Conservation (phyloP, 2,113 vertebrate species). For the Pomatostomus ruficeps region DNA sequence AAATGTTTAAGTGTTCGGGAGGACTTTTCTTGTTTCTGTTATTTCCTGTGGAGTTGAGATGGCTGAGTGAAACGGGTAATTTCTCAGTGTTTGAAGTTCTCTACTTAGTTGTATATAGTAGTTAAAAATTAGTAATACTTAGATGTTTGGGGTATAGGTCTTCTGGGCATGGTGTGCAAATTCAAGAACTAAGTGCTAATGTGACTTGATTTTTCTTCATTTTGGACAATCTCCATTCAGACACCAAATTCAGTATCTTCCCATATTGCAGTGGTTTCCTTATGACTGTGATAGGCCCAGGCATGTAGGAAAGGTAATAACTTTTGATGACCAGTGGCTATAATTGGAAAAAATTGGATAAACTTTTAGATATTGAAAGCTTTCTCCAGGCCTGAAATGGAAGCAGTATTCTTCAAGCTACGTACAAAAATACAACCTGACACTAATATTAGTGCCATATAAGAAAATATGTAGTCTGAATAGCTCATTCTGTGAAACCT, state of each 20-base stretch:
- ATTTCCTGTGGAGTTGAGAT: not conserved
- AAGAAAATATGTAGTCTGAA: not conserved
- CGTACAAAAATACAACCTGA: not conserved
- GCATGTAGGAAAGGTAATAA: not conserved
- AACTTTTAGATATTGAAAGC: not conserved
- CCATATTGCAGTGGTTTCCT: not conserved
- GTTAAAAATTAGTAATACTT: not conserved
- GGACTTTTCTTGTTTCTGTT: not conserved
- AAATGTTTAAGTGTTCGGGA: not conserved
- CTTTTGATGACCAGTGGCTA: not conserved
- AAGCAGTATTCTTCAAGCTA: not conserved
- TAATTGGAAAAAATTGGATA: not conserved
- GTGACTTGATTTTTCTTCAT: constrained; percentile 4
- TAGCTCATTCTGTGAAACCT: not conserved
- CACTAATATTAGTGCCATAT: not conserved
- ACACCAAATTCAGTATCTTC: not conserved
- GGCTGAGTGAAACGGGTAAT: not conserved
- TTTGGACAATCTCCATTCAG: not conserved
- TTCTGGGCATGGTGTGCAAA: not conserved
- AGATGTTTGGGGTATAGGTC: not conserved
- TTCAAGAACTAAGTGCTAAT: not conserved
- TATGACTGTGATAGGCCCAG: not conserved
- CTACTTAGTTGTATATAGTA: not conserved
- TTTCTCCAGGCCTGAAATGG: not conserved
- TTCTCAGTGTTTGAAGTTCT: not conserved